Conservation (phyloP, 2,113 vertebrate genomes). For the Rhea pennata region DNA sequence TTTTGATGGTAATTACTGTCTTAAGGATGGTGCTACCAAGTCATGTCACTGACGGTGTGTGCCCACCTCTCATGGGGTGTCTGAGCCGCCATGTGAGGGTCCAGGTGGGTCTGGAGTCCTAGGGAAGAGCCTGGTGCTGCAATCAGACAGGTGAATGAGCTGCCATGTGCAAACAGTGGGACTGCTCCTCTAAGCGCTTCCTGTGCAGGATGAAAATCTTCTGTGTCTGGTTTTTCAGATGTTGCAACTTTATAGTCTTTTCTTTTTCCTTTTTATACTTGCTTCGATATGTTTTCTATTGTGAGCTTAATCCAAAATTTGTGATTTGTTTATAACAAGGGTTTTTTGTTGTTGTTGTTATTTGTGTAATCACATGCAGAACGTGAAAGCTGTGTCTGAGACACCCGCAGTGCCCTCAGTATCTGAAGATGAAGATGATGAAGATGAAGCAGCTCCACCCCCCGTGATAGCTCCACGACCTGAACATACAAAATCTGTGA, state of each 20-base stretch:
- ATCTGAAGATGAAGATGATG: slow-evolving; percentile 91
- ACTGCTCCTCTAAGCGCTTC: neutral
- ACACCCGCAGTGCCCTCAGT: slow-evolving; percentile 88
- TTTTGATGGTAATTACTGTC: too few species aligned
- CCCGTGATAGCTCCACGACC: slow-evolving; percentile 93
- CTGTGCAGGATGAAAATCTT: neutral
- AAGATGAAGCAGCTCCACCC: slow-evolving; percentile 89
- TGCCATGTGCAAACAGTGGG: neutral
- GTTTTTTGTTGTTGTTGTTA: neutral
- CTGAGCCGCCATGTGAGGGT: neutral
- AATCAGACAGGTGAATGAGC: neutral
- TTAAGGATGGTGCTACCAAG: too few species aligned
- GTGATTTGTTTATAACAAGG: neutral
- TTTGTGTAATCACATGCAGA: slow-evolving; percentile 67
- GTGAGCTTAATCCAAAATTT: neutral
- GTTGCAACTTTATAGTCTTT: neutral
- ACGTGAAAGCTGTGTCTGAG: slow-evolving; percentile 90
- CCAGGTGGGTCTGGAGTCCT: neutral
- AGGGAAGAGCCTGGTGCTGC: neutral
- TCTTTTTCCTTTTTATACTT: neutral
- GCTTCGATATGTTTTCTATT: neutral
- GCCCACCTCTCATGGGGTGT: neutral
- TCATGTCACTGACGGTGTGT: neutral
- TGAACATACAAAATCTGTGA: slow-evolving; percentile 97
- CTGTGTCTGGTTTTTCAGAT: neutral